phyloP scores from a whole-genome alignment of 2,888 invertebrate genomes.

The Celastrina argiolus region DNA sequence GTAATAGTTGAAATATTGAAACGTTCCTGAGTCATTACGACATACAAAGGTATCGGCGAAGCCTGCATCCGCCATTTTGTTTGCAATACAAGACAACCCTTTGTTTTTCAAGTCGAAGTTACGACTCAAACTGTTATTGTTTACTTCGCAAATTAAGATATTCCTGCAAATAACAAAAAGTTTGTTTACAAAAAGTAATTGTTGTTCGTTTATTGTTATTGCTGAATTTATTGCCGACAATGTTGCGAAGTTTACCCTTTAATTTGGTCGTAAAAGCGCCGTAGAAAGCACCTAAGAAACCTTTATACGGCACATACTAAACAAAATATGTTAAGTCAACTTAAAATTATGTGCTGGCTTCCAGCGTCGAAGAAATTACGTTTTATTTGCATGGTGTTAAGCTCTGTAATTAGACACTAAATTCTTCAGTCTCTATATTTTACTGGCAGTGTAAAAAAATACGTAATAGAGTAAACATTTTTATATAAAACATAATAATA shows the following conservation, averaged over 20 bases:
- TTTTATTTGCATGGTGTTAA: background rate
- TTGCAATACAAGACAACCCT: conserved; percentile 50
- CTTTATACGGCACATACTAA: conserved; percentile 16
- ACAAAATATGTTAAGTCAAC: conserved; percentile 17
- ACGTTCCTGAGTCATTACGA: background rate
- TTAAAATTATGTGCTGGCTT: background rate
- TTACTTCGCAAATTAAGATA: conserved; percentile 44
- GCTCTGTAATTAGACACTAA: background rate
- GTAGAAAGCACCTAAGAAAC: conserved; percentile 13
- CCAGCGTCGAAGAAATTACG: background rate
- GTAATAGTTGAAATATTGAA: background rate
- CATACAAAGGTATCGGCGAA: background rate
- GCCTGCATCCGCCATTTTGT: conserved; percentile 41
- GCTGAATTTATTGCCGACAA: conserved; percentile 35
- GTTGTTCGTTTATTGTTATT: conserved; percentile 38
- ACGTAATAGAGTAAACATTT: too few species aligned
- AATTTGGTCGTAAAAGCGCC: conserved; percentile 21
- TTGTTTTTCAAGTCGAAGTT: conserved; percentile 44
- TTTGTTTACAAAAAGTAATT: conserved; percentile 37
- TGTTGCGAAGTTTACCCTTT: conserved; percentile 26
- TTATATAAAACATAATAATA: too few species aligned
- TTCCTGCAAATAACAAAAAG: conserved; percentile 37
- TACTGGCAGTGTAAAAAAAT: too few species aligned
- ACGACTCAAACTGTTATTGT: conserved; percentile 44
- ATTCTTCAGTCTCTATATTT: background rate